Evolutionary conservation across 2,113 vertebrate genomes (phyloP).

Genomic region (Hypomesus transpacificus): DNA sequence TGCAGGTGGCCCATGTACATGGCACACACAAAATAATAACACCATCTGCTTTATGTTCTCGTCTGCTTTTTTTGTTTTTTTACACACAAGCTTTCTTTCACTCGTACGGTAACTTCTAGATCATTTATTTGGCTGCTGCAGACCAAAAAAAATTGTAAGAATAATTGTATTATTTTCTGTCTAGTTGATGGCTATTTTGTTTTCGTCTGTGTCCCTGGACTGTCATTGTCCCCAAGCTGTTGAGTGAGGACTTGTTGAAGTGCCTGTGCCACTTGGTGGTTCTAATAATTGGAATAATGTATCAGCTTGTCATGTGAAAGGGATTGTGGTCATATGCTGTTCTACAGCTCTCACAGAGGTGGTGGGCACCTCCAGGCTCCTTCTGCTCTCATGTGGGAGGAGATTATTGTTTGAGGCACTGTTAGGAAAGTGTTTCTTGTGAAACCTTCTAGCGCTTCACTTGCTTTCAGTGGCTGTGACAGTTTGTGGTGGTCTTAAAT

Average conservation of each 20-base stretch:
- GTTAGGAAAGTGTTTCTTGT: constrained; percentile 31
- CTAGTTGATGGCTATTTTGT: not conserved
- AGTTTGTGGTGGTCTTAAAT: constrained; percentile 39
- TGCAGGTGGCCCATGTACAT: constrained; percentile 61
- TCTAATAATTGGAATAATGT: constrained; percentile 92
- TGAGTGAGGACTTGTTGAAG: constrained; percentile 79
- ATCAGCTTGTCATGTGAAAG: constrained; percentile 87
- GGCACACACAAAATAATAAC: constrained; percentile 54
- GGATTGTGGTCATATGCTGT: constrained; percentile 78
- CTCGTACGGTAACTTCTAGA: not conserved
- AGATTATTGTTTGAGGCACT: too few species aligned
- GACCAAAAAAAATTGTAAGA: too few species aligned
- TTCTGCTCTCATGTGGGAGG: constrained; percentile 55
- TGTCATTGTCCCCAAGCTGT: constrained; percentile 23
- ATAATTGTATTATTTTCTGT: too few species aligned
- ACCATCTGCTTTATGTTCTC: constrained; percentile 43
- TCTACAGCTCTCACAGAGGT: constrained; percentile 76
- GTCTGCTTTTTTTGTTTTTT: not conserved
- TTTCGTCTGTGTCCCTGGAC: constrained; percentile 10
- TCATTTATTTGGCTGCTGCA: constrained; percentile 12
- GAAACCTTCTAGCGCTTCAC: constrained; percentile 17
- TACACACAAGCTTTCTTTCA: not conserved
- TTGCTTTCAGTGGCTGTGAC: constrained; percentile 29
- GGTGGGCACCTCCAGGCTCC: constrained; percentile 62
- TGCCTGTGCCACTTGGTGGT: constrained; percentile 76